These are phyloP conservation scores for Cnemophilus loriae DNA, from an alignment of 2,113 vertebrate genomes.

Conservation along the genomic window DNA sequence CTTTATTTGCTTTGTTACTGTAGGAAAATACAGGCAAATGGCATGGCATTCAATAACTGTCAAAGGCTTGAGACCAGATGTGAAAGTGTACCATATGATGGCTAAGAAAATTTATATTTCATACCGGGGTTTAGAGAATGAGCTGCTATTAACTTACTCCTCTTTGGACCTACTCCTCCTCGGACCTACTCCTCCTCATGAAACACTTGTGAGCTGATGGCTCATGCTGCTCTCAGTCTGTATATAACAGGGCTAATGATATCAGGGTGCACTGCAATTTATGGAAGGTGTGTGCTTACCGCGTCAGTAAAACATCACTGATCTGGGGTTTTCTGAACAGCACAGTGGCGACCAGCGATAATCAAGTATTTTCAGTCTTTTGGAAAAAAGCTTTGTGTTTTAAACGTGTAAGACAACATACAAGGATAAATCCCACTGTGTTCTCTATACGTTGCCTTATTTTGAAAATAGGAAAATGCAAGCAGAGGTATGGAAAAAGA, in stretches of 20 bases:
- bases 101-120: not conserved
- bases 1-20: not conserved
- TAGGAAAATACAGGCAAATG: not conserved
- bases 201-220: not conserved
- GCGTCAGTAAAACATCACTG: constrained; percentile 17
- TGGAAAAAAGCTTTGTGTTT: constrained; percentile 41
- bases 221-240: not conserved
- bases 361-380: not conserved
- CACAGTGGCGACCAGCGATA: not conserved
- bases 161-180: not conserved
- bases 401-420: not conserved
- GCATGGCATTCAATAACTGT: not conserved
- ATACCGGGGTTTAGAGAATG: not conserved
- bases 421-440: not conserved
- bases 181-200: not conserved
- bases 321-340: constrained; percentile 9
- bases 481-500: not conserved
- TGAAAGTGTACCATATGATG: not conserved
- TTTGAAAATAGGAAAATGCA: not conserved
- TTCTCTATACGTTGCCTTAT: not conserved
- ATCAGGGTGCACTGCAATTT: not conserved
- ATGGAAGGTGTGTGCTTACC: not conserved
- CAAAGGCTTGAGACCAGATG: not conserved
- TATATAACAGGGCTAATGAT: not conserved
- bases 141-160: not conserved